These are phyloP conservation scores for Zaprionus ghesquierei DNA, from an alignment of 1,140 invertebrate species.

Conservation along the genomic window DNA sequence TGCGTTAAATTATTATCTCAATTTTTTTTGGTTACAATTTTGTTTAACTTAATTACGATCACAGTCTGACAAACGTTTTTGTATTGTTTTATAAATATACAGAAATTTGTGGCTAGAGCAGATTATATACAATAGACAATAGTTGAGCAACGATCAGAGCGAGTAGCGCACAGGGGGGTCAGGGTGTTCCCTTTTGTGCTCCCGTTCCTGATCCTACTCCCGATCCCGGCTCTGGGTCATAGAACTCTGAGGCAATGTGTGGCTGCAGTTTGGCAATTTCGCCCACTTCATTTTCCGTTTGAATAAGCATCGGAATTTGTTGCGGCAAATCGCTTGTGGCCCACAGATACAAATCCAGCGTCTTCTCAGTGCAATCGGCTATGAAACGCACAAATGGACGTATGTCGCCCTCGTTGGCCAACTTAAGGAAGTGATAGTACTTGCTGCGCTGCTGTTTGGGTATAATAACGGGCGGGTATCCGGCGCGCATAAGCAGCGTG, in stretches of 20 bases:
- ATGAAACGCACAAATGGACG: conserved; percentile 97
- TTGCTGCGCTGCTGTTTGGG: conserved; percentile 93
- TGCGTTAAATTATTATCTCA: conserved; percentile 32
- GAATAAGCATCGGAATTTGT: conserved; percentile 84
- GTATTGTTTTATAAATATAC: conserved; percentile 25
- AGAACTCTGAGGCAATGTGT: conserved; percentile 36
- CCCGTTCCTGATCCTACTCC: conserved; percentile 4
- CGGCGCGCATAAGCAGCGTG: conserved; percentile 98
- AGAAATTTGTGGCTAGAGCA: conserved; percentile 19
- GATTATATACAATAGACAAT: conserved; percentile 38
- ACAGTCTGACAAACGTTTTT: conserved; percentile 52
- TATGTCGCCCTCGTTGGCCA: conserved; percentile 96
- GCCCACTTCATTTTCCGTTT: conserved; percentile 65
- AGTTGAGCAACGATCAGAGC: conserved; percentile 3
- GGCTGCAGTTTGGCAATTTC: conserved; percentile 56
- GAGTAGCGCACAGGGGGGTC: conserved; percentile 10
- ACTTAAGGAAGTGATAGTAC: conserved; percentile 93
- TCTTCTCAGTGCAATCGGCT: conserved; percentile 95
- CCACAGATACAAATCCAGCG: conserved; percentile 96
- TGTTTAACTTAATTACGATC: conserved; percentile 64
- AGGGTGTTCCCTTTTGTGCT: conserved; percentile 30
- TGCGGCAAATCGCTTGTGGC: conserved; percentile 87
- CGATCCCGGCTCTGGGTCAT: conserved; percentile 30
- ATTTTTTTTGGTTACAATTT: conserved; percentile 16
- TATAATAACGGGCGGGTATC: conserved; percentile 97